Evolutionary conservation across 2,113 vertebrate genomes (phyloP).

Genomic region (Mesoclemmys tuberculata): DNA sequence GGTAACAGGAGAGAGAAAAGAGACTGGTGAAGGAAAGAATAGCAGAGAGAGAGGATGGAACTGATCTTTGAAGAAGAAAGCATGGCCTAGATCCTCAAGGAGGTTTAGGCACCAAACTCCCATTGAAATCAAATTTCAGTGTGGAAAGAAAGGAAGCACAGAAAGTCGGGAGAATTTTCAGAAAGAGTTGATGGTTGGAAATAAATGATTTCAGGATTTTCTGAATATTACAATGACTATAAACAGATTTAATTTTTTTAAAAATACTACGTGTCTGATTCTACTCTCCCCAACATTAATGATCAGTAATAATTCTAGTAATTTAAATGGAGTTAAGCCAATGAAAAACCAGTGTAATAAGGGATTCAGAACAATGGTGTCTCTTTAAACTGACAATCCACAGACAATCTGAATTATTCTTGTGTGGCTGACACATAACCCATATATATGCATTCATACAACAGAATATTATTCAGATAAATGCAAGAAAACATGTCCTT

Average conservation of each 20-base stretch:
- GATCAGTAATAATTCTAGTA: neutral
- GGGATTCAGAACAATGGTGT: neutral
- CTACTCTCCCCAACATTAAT: neutral
- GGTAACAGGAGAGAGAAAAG: neutral
- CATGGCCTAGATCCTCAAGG: neutral
- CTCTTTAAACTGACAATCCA: neutral
- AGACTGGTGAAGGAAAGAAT: neutral
- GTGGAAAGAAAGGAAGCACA: neutral
- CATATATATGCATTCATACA: fast-evolving
- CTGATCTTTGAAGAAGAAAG: neutral
- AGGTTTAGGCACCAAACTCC: neutral
- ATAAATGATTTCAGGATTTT: neutral
- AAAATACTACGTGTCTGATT: neutral
- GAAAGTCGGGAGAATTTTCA: neutral
- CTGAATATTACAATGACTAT: fast-evolving
- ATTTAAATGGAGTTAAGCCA: neutral
- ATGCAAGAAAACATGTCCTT: neutral
- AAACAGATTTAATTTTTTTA: neutral
- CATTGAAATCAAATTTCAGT: neutral
- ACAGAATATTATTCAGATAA: fast-evolving
- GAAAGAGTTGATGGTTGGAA: neutral
- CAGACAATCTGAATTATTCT: fast-evolving
- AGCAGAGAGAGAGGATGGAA: neutral
- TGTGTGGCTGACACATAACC: fast-evolving
- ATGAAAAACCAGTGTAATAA: fast-evolving